These are phyloP conservation scores for Limnephilus auricula DNA, from an alignment of 2,888 invertebrate genomes.

Conservation along the genomic window DNA sequence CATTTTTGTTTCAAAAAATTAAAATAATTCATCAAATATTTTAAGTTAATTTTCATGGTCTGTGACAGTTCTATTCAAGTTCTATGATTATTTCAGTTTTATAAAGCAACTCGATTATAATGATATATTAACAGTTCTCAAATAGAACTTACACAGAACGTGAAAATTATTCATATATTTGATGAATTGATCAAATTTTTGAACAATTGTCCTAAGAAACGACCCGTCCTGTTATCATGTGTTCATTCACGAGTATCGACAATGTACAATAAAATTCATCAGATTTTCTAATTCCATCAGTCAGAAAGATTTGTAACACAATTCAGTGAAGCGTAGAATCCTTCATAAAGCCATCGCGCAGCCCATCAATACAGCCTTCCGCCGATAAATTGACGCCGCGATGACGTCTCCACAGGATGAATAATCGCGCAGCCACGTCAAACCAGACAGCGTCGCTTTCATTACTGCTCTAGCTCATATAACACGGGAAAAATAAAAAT, in stretches of 20 bases:
- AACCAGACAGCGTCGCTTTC: slow-evolving; percentile 36
- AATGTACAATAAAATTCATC: neutral
- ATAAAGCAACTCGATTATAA: too few relatives aligned
- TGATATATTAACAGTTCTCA: too few relatives aligned
- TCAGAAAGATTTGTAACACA: neutral
- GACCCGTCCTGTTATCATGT: too few relatives aligned
- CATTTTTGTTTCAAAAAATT: neutral
- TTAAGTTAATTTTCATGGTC: too few relatives aligned
- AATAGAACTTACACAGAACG: too few relatives aligned
- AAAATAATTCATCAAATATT: too few relatives aligned
- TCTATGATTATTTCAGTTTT: too few relatives aligned
- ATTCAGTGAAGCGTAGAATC: slow-evolving; percentile 14
- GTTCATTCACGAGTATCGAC: neutral
- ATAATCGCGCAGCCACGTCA: slow-evolving; percentile 45
- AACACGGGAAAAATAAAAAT: slow-evolving; percentile 35
- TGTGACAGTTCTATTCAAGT: too few relatives aligned
- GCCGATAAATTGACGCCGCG: slow-evolving; percentile 54
- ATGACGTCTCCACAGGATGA: slow-evolving; percentile 49
- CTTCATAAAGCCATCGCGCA: slow-evolving; percentile 22
- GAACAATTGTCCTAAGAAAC: too few relatives aligned
- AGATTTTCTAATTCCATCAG: neutral
- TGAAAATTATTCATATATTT: too few relatives aligned
- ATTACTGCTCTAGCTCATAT: slow-evolving; percentile 18
- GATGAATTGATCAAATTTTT: too few relatives aligned
- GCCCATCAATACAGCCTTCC: slow-evolving; percentile 39